Evolutionary conservation across 2,113 vertebrate genomes (phyloP).

Genomic region (Nasalis larvatus): DNA sequence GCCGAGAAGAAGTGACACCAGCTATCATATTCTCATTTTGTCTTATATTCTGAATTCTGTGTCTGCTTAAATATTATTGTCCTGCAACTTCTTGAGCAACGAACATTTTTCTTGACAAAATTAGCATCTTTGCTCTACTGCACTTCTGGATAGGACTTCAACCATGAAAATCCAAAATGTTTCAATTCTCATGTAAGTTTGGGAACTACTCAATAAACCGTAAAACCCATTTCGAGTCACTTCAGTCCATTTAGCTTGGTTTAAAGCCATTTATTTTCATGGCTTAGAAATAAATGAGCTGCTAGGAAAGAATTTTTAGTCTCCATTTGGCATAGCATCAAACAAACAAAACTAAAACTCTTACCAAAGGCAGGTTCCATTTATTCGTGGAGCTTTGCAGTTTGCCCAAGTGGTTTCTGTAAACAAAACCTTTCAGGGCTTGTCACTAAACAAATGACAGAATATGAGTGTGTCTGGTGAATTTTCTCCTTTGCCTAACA

Average conservation of each 20-base stretch:
- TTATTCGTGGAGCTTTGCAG: constrained; percentile 43
- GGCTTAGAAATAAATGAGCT: constrained; percentile 41
- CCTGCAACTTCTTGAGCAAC: not conserved
- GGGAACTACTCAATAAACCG: not conserved
- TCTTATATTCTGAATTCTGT: not conserved
- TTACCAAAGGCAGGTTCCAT: not conserved
- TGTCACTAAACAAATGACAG: not conserved
- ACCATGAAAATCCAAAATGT: not conserved
- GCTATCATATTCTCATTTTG: not conserved
- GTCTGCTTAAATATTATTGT: not conserved
- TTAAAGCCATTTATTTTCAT: constrained; percentile 51
- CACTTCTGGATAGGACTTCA: not conserved
- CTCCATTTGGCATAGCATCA: constrained; percentile 46
- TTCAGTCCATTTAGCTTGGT: not conserved
- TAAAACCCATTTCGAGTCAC: not conserved
- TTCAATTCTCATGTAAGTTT: not conserved
- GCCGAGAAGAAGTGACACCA: not conserved
- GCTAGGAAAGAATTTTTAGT: constrained; percentile 57
- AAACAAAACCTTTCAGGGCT: not conserved
- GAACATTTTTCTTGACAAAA: constrained; percentile 2
- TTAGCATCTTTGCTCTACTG: not conserved
- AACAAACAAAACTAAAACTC: constrained; percentile 65
- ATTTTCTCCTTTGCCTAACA: not conserved
- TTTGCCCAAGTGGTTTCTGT: constrained; percentile 37
- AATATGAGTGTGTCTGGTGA: accelerated